Conservation (phyloP, 2,797 vertebrate species). For the Pristis pectinata region DNA sequence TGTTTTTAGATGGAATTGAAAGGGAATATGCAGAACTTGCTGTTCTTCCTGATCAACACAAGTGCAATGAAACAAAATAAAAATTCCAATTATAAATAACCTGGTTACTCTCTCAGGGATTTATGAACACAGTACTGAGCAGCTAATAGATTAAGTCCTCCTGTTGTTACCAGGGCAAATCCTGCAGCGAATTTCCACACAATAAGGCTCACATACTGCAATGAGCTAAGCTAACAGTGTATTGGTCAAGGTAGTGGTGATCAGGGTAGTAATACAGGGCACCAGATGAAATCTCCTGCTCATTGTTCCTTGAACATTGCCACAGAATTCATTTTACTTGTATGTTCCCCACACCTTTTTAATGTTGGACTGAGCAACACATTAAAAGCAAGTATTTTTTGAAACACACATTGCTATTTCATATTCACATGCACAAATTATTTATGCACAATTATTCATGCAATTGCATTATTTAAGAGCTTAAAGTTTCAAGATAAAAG, state of each 20-base stretch:
- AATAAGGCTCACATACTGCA: not conserved
- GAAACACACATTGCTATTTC: not conserved
- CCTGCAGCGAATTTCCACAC: not conserved
- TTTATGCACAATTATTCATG: not conserved
- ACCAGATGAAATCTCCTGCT: not conserved
- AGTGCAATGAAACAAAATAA: not conserved
- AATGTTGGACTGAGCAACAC: not conserved
- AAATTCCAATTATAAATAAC: not conserved
- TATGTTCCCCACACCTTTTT: not conserved
- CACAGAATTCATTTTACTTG: not conserved
- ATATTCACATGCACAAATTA: not conserved
- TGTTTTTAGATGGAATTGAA: not conserved
- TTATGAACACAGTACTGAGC: not conserved
- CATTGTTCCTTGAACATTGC: slow-evolving; percentile 1
- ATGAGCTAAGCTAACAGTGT: not conserved
- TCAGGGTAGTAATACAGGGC: not conserved
- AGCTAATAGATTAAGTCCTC: not conserved
- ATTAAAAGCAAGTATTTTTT: not conserved
- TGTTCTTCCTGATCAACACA: not conserved
- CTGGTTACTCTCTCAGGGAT: not conserved
- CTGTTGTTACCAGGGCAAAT: not conserved
- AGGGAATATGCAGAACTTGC: not conserved
- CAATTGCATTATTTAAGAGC: not conserved
- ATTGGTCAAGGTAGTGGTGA: not conserved
- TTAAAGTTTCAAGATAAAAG: not conserved